Evolutionary conservation across 2,888 invertebrate genomes (phyloP), one percentile per base, ranked within the genome.

Genomic region (Blastobasis adustella): DNA sequence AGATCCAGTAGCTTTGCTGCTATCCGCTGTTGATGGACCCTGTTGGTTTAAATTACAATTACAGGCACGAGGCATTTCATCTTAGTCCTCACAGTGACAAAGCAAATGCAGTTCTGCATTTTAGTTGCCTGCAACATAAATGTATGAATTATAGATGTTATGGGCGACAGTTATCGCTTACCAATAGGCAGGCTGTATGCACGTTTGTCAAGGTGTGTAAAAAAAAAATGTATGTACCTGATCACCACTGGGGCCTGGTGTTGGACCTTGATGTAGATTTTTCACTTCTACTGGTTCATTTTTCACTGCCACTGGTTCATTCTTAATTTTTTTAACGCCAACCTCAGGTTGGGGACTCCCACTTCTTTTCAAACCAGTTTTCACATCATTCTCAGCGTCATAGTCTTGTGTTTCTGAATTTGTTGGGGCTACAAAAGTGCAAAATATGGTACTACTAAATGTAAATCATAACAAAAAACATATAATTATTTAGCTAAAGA

Each of bases 211-310:
- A 23, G 1, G 3, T 23, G 23, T 23, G 3, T 23, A 23, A 23
- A 23, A 23, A 23, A 23, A 23, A 23, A 23, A 23, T 2, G 3
- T 2, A 23, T 2, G 23, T 52, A 49, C 56, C 63, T 65, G 65
- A 57, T 62, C 62, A 57, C 65, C 67, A 57, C 77, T 79, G 5
- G 76, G 69, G 6, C 77, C 76, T 5, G 75, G 65, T 40, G 54
- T 53, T 0, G 43, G 58, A 50, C 53, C 51, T 23, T 10, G 23
- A 39, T 49, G 9, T 10, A 4, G 4, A 6, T 10, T 10, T n/a
- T n/a, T 9, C 10, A 37, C 45, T 4, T 10, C 42, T 5, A 47
- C 47, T 3, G 50, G 49, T 45, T 58, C 56, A 10, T 55, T 49
- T 38, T 58, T 55, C 1, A 52, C 48, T 49, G 58, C 51, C 39